Evolutionary conservation across 2,888 invertebrate genomes (phyloP).

Genomic region (Caenorhabditis sinica): DNA sequence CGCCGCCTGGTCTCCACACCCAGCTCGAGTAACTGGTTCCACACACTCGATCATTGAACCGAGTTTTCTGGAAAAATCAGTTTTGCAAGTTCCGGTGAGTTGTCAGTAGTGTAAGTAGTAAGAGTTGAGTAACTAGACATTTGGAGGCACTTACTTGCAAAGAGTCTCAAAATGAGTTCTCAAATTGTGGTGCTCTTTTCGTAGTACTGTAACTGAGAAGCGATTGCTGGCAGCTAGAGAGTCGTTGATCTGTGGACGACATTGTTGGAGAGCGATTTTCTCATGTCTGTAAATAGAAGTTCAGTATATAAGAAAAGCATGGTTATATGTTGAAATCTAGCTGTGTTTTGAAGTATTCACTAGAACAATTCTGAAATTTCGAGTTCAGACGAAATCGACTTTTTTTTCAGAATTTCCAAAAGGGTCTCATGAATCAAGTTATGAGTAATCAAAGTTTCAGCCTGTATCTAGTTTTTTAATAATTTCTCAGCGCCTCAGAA

Average conservation of each 20-base stretch:
- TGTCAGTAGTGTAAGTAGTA: not conserved
- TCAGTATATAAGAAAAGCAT: too few relatives aligned
- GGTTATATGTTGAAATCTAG: too few relatives aligned
- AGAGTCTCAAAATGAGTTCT: constrained; percentile 73
- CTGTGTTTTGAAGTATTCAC: too few relatives aligned
- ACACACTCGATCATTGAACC: constrained; percentile 77
- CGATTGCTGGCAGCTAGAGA: constrained; percentile 73
- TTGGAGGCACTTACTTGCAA: constrained; percentile 71
- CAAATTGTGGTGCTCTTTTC: constrained; percentile 74
- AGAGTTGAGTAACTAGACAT: too few relatives aligned
- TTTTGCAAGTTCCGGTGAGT: too few relatives aligned
- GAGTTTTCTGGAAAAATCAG: constrained; percentile 63
- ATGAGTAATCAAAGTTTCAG: too few relatives aligned
- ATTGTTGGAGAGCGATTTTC: constrained; percentile 70
- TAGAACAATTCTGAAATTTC: too few relatives aligned
- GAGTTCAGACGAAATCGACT: too few relatives aligned
- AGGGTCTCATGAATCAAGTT: too few relatives aligned
- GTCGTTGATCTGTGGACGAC: constrained; percentile 71
- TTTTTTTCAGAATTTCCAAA: too few relatives aligned
- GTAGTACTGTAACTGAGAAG: constrained; percentile 73
- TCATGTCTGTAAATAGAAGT: constrained; percentile 65
- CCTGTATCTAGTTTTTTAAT: too few relatives aligned
- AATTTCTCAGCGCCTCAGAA: too few relatives aligned
- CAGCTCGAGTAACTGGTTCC: constrained; percentile 74
- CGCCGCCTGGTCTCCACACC: constrained; percentile 75